Conservation (phyloP, 2,888 invertebrate genomes). For the Drosophila vallismaia region DNA sequence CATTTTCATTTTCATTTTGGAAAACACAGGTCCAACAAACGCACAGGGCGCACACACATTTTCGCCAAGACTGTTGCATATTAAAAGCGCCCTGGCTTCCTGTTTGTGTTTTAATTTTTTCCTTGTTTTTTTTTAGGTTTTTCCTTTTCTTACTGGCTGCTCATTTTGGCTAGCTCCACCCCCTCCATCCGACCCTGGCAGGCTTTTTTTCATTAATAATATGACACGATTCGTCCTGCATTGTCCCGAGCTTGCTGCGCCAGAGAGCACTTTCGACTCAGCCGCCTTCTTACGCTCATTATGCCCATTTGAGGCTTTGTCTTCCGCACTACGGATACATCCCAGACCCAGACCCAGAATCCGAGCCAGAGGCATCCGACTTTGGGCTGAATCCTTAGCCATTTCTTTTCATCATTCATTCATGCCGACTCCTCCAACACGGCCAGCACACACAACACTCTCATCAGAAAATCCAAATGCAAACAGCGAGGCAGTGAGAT, state of each 20-base stretch:
- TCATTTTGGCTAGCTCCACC: constrained; percentile 51
- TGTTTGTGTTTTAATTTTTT: constrained; percentile 55
- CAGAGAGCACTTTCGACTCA: constrained; percentile 76
- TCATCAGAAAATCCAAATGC: constrained; percentile 70
- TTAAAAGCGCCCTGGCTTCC: constrained; percentile 67
- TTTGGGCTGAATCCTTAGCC: constrained; percentile 47
- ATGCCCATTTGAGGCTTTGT: constrained; percentile 80
- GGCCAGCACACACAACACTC: constrained; percentile 11
- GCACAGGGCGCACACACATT: constrained; percentile 18
- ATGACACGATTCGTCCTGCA: constrained; percentile 76
- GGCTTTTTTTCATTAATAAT: constrained; percentile 72
- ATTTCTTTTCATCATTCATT: constrained; percentile 77
- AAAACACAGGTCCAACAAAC: constrained; percentile 37
- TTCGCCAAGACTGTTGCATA: constrained; percentile 65
- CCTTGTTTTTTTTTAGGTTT: constrained; percentile 7
- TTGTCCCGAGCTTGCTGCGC: constrained; percentile 70
- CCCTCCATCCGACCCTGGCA: neutral
- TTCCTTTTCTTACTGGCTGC: constrained; percentile 44
- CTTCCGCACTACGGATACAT: constrained; percentile 34
- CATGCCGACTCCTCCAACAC: constrained; percentile 41
- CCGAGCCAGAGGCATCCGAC: constrained; percentile 16
- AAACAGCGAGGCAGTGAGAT: constrained; percentile 53
- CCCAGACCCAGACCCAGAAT: constrained; percentile 21
- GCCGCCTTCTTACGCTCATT: constrained; percentile 77
- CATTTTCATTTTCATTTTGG: constrained; percentile 70